Evolutionary conservation across 2,888 invertebrate species (phyloP), one percentile per base, ranked within the genome.

Genomic region (Plagodis pulveraria): DNA sequence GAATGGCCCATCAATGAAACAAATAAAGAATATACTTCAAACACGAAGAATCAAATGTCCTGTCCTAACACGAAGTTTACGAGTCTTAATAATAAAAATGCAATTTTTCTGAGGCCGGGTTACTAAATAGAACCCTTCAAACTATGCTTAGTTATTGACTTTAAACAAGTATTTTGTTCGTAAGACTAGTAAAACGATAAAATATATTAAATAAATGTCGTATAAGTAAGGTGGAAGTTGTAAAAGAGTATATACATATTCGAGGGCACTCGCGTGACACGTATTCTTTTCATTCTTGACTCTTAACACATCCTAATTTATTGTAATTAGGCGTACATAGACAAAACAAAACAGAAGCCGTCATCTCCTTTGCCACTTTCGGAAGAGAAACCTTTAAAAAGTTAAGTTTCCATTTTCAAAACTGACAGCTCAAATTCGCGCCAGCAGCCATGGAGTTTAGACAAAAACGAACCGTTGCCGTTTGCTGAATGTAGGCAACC

Each of bases 401-500:
- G 52, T 52, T 47, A 33, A 51, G 59, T 59, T 59, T 61, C 56
- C 56, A 61, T 61, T 61, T 61, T 61, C 60, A 61, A 60, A 61
- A 56, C 56, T 56, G 60, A 61, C 60, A 61, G 56, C 48, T 55
- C 41, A 41, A 56, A 60, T 60, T 60, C 56, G 60, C 60, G 60
- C 49, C 56, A 61, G 56, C 56, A 61, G 44, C 52, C 60, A 56
- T 61, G 60, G 60, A 61, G 52, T 61, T 61, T 61, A 61, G 59
- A 59, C 59, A 59, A 59, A 59, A 59, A 55, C 59, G 54, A 47
- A 55, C 59, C 55, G 59, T 54, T 12, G 42, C 12, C 12, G 42
- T 56, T 56, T 46, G 48, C 52, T 61, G 60, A 56, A 61, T 61
- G 60, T 61, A 61, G 60, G 60, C 60, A 61, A 86, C 83, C 79